A percentile compares a stretch with the other conserved stretches of the same genome.
phyloP scores from a whole-genome alignment of 92 coral and sea anemone genomes.

The Plumapathes pennacea region DNA sequence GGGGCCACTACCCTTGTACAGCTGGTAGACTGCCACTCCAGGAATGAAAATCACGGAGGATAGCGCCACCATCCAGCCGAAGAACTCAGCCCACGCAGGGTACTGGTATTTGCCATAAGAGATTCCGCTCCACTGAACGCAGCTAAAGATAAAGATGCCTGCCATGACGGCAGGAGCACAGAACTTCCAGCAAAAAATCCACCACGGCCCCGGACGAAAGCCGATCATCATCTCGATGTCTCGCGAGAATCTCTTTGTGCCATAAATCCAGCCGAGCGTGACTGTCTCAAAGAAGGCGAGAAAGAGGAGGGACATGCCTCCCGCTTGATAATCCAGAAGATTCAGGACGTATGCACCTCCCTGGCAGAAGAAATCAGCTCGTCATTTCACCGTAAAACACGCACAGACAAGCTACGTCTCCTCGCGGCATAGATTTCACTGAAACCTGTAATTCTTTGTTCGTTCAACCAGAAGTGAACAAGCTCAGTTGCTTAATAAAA shows the following conservation, averaged over 20 bases:
- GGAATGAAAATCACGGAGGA: conserved; percentile 85
- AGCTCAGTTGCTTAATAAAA: no score
- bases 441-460: no score
- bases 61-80: conserved; percentile 80
- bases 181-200: conserved; percentile 79
- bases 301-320: conserved; percentile 93
- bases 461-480: no score
- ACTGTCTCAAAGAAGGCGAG: conserved; percentile 82
- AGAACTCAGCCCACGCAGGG: conserved; percentile 80
- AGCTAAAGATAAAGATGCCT: conserved; percentile 73
- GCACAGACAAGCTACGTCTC: no score
- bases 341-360: conserved; percentile 92
- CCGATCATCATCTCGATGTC: conserved; percentile 87
- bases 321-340: conserved; percentile 82
- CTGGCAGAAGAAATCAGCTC: no score
- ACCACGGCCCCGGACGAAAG: conserved; percentile 66
- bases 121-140: conserved; percentile 75
- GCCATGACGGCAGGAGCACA: conserved; percentile 77
- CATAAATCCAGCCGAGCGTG: conserved; percentile 84
- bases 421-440: no score
- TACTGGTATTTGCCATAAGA: conserved; percentile 59
- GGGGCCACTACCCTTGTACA: conserved; percentile 74
- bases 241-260: conserved; percentile 60
- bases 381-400: no score
- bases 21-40: conserved; percentile 68